These are phyloP conservation scores for Drosophila kokeensis DNA, from an alignment of 2,888 invertebrate genomes.

Conservation along the genomic window DNA sequence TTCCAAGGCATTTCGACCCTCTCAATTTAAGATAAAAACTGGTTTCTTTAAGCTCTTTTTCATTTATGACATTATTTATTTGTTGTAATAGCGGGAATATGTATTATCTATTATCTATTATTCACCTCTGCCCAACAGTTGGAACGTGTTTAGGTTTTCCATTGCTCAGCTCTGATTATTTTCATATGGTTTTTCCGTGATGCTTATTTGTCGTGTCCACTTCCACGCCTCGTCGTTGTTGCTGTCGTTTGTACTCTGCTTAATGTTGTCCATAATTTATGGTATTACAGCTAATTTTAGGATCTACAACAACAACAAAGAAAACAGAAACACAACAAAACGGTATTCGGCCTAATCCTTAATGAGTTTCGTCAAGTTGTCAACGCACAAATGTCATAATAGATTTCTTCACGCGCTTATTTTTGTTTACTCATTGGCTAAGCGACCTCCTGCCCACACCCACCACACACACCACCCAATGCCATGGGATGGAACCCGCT, in stretches of 20 bases:
- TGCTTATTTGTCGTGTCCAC: slow-evolving; percentile 9
- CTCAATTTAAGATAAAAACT: not conserved
- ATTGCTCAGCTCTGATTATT: slow-evolving; percentile 5
- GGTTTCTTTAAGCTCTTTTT: not conserved
- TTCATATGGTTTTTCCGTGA: not conserved
- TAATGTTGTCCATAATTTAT: slow-evolving; percentile 38
- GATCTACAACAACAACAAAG: slow-evolving; percentile 5
- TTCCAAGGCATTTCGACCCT: no score
- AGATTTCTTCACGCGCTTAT: slow-evolving; percentile 69
- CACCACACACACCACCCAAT: not conserved
- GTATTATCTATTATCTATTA: not conserved
- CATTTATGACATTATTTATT: not conserved
- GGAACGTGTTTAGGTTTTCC: not conserved
- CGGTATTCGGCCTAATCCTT: slow-evolving; percentile 58
- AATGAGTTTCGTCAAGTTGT: slow-evolving; percentile 80
- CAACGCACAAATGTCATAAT: slow-evolving; percentile 75
- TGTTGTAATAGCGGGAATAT: not conserved
- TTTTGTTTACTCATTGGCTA: slow-evolving; percentile 49
- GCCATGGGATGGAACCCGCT: slow-evolving; percentile 6
- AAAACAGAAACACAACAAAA: slow-evolving; percentile 16
- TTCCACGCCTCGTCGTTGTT: slow-evolving; percentile 37
- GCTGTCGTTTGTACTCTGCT: slow-evolving; percentile 35
- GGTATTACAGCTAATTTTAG: slow-evolving; percentile 43
- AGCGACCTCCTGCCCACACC: not conserved
- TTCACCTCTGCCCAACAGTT: not conserved